A percentile compares a stretch with the other conserved stretches of the same genome.
Conservation (phyloP, 2,888 invertebrate species). For the Ceraclea dissimilis region DNA sequence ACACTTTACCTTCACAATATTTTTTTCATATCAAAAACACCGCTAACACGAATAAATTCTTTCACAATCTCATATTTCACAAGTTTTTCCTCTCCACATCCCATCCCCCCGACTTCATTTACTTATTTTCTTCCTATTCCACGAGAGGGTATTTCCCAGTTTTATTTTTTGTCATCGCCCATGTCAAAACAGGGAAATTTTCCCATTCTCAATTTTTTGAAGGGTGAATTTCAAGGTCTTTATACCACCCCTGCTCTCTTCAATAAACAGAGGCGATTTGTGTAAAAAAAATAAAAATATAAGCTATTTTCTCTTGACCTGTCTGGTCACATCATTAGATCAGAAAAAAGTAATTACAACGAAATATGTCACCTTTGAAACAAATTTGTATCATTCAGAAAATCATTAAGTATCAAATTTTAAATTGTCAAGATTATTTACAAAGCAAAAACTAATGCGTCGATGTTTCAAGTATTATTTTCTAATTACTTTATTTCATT, state of each 20-base stretch:
- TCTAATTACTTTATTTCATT: too few species aligned
- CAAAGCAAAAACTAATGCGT: too few species aligned
- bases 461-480: too few species aligned
- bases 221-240: constrained; percentile 15
- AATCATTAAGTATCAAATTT: too few species aligned
- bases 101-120: background rate
- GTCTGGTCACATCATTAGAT: background rate
- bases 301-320: too few species aligned
- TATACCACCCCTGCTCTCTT: background rate
- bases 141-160: constrained; percentile 12
- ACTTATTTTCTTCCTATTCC: background rate
- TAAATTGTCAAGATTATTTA: too few species aligned
- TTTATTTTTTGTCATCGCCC: constrained; percentile 14
- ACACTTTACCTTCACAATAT: constrained; percentile 1
- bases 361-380: too few species aligned
- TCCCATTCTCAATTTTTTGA: constrained; percentile 6
- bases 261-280: background rate
- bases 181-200: constrained; percentile 9
- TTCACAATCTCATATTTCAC: constrained; percentile 16
- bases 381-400: too few species aligned
- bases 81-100: constrained; percentile 8
- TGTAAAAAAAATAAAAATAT: background rate
- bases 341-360: too few species aligned
- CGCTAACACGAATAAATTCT: constrained; percentile 11
- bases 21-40: constrained; percentile 11